Evolutionary conservation across 2,113 vertebrate genomes (phyloP), one percentile per base, ranked within the genome.

Genomic region (Sinocyclocheilus grahami): DNA sequence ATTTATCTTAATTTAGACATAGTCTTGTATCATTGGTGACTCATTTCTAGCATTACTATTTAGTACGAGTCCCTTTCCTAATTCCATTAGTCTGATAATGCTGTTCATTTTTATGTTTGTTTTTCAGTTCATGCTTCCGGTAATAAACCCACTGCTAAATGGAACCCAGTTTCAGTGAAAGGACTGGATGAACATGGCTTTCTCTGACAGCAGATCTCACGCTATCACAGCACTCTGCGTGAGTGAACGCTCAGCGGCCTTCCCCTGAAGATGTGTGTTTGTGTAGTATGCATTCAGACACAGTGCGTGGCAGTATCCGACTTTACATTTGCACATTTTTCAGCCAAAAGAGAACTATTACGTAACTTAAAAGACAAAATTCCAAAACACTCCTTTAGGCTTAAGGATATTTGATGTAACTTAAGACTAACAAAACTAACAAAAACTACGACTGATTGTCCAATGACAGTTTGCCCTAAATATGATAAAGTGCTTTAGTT

Each of bases 121-220:
- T 80, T 91, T 89, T 46, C 87, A 95, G 94, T 91, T 53, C 90
- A 90, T 78, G 87, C 89, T n/a, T 89, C 91, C 1, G 86, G 83
- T 7, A 95, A 93, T 7, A 95, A 93, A 88, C 86, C 91, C 2
- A 85, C 88, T 33, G 93, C 90, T 10, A 95, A 92, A 82, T 96
- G 95, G 95, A 94, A 95, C 88, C 93, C 93, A 11, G 92, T 96
- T 16, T 92, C 94, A 86, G 63, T 91, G 4, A 95, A 94, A 88
- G 92, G 92, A 74, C 90, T 95, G 1, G 94, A 95, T 74, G 95
- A 95, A 86, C 94, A 95, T 33, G 94, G 94, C 51, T 95, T 90
- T 87, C 88, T 96, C n/a, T 95, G 90, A 94, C 85, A 46, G 37
- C 58, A 75, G 46, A 55, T 33, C 58, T 58, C 55, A 0, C 0